Percentiles rank a stretch among this genome's conserved stretches.
These are phyloP conservation scores for Euthynnus affinis DNA, from an alignment of 2,797 vertebrate genomes.

Conservation along the genomic window DNA sequence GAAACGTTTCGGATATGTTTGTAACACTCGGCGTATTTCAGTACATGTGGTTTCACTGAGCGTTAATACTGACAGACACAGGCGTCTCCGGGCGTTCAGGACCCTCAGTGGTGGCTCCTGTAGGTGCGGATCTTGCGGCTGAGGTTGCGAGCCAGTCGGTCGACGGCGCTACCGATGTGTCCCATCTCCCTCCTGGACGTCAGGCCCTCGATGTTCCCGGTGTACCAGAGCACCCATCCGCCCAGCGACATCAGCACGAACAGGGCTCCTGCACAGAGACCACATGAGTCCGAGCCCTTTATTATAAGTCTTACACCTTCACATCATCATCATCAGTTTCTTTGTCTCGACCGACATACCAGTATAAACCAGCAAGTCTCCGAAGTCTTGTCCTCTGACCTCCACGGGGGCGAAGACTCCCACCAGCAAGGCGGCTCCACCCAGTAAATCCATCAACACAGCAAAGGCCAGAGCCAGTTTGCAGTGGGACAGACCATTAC, in stretches of 20 bases:
- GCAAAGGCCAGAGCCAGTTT: constrained; percentile 89
- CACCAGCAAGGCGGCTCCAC: constrained; percentile 86
- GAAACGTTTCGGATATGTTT: constrained; percentile 32
- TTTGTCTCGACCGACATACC: constrained; percentile 60
- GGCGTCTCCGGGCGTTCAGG: background rate
- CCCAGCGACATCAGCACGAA: constrained; percentile 89
- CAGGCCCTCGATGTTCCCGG: constrained; percentile 91
- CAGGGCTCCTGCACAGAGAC: constrained; percentile 79
- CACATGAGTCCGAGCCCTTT: no score
- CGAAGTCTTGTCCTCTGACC: constrained; percentile 88
- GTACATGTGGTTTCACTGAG: background rate
- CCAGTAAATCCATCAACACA: constrained; percentile 88
- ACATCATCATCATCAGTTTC: background rate
- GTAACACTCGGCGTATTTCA: constrained; percentile 2
- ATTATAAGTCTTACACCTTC: background rate
- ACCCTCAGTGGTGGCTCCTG: constrained; percentile 47
- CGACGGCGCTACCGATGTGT: constrained; percentile 86
- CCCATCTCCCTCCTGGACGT: constrained; percentile 85
- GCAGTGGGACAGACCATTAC: constrained; percentile 85
- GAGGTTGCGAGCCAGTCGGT: constrained; percentile 89
- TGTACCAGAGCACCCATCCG: constrained; percentile 95
- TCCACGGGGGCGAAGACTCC: constrained; percentile 90
- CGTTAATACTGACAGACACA: constrained; percentile 43
- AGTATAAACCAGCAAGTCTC: constrained; percentile 92
- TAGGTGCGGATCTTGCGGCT: constrained; percentile 84